Evolutionary conservation across 1,140 invertebrate genomes (phyloP), one percentile per base, ranked within the genome.

Genomic region (Bombus turneri): DNA sequence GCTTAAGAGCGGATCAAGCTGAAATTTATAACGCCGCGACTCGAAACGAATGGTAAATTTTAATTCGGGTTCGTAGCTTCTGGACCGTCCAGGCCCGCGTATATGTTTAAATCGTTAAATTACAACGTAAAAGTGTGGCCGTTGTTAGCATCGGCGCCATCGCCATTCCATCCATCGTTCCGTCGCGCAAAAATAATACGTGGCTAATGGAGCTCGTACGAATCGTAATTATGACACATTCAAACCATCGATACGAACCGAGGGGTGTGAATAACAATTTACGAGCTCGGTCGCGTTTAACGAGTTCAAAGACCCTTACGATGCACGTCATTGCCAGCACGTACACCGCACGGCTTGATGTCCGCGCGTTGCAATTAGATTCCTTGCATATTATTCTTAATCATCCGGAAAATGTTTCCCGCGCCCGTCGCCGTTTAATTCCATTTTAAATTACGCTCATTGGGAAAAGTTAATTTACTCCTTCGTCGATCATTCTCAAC

Each of bases 1-100:
- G 84, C 81, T 91, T 88, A 90, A 90, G 88, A 90, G 88, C 86
- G 88, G 86, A 90, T 90, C 88, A 83, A 86, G 75, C 81, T 53
- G 64, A 80, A 87, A 91, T 90, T 90, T 91, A 91, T 90, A 81
- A 90, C 89, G 76, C 86, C 75, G 83, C 82, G 88, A 86, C 81
- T 84, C 86, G 53, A 85, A 90, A 90, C 77, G 71, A 75, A 80
- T 79, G 81, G 85, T 90, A 90, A 89, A 90, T 90, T 87, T 87
- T 90, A 85, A 80, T 90, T 90, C 86, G 53, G 31, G 39, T 71
- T 53, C 83, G 78, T 37, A 59, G 62, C 64, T 76, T 47, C 28
- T 28, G 59, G 25, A 6, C n/a, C 31, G 59, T 18, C 53, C 62
- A 53, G 74, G 68, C 12, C 25, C 13, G 25, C 53, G 53, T 69